Conservation (phyloP, 35 echinoderm and acorn worm species). For the Heliocidaris erythrogramma region DNA sequence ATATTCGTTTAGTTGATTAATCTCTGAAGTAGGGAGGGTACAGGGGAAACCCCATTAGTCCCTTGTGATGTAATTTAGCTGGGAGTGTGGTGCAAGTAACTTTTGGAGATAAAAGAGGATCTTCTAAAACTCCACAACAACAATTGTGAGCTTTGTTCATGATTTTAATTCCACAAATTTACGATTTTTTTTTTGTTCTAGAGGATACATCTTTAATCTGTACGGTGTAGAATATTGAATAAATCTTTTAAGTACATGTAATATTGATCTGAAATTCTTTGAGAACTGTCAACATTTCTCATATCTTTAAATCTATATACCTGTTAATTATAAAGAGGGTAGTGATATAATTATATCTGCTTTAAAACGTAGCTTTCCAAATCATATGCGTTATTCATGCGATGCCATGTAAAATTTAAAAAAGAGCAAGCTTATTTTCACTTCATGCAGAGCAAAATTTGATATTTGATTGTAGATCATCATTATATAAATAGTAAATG, state of each 20-base stretch:
- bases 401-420: neutral
- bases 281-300: neutral
- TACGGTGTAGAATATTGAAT: neutral
- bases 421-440: no score
- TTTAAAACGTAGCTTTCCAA: neutral
- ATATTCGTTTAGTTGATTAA: neutral
- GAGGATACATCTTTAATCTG: neutral
- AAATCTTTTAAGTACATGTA: neutral
- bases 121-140: neutral
- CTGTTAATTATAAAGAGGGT: neutral
- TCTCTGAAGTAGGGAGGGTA: neutral
- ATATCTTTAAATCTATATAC: neutral
- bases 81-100: neutral
- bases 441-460: no score
- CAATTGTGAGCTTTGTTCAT: neutral
- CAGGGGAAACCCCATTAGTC: neutral
- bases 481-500: no score
- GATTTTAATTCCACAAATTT: neutral
- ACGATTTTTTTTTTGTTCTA: neutral
- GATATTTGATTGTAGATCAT: no score
- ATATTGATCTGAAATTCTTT: neutral
- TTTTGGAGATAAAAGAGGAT: neutral
- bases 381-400: neutral
- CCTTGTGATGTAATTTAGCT: neutral
- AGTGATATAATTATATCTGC: neutral